These are phyloP conservation scores for Hemicrepidius hirtus DNA, from an alignment of 2,888 invertebrate genomes.

Conservation along the genomic window DNA sequence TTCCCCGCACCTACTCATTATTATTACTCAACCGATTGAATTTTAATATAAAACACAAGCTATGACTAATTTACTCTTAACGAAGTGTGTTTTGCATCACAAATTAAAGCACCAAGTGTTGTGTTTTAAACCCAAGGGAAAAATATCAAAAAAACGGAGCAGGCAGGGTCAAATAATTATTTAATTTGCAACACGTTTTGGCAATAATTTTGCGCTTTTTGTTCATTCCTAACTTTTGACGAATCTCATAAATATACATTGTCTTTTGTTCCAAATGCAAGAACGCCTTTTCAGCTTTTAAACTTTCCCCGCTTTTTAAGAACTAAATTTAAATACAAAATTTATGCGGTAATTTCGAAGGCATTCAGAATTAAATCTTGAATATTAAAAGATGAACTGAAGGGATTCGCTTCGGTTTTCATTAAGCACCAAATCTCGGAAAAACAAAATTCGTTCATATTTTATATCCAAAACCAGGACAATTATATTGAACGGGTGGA, in stretches of 20 bases:
- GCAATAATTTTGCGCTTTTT: slow-evolving; percentile 29
- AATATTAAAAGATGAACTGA: slow-evolving; percentile 36
- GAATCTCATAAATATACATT: slow-evolving; percentile 41
- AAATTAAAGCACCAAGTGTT: slow-evolving; percentile 10
- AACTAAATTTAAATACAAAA: slow-evolving; percentile 40
- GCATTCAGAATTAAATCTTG: slow-evolving; percentile 35
- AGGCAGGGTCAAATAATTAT: slow-evolving; percentile 1
- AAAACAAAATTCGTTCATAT: too few species aligned
- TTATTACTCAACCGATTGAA: slow-evolving; percentile 33
- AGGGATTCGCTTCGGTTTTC: slow-evolving; percentile 3
- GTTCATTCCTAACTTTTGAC: slow-evolving; percentile 23
- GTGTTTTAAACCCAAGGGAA: slow-evolving; percentile 1
- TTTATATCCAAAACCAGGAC: too few species aligned
- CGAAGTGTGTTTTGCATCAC: neutral
- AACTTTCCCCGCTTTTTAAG: slow-evolving; percentile 21
- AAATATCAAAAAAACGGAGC: too few species aligned
- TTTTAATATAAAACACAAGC: neutral
- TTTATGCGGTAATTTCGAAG: slow-evolving; percentile 39
- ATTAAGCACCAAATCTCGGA: neutral
- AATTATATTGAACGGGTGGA: neutral
- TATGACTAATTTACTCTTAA: slow-evolving; percentile 24
- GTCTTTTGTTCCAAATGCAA: slow-evolving; percentile 31
- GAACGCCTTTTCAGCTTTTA: slow-evolving; percentile 30
- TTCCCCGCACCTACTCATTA: too few species aligned
- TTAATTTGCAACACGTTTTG: slow-evolving; percentile 33